Percentiles rank a stretch among this genome's conserved stretches.
These are phyloP conservation scores for Hypsopygia costalis DNA, from an alignment of 2,888 invertebrate species.

Conservation along the genomic window DNA sequence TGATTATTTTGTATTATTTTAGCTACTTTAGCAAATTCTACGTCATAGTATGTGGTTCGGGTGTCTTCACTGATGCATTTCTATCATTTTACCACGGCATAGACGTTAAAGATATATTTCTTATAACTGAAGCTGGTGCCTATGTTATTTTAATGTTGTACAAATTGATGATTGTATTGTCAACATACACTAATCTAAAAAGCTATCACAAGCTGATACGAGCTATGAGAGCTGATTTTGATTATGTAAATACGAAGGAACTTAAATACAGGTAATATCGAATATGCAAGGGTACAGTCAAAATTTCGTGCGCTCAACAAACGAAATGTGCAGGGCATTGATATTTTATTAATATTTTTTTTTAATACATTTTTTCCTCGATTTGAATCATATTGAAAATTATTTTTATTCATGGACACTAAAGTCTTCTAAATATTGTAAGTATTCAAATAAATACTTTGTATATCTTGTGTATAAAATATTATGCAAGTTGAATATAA, in stretches of 20 bases:
- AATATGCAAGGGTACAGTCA: too few relatives aligned
- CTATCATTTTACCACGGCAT: conserved; percentile 30
- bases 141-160: conserved; percentile 43
- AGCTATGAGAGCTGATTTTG: conserved; percentile 41
- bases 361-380: too few relatives aligned
- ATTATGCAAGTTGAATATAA: too few relatives aligned
- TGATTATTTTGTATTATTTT: conserved; percentile 15
- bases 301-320: too few relatives aligned
- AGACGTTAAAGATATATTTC: conserved; percentile 27
- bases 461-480: too few relatives aligned
- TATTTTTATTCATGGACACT: too few relatives aligned
- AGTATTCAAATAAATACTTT: too few relatives aligned
- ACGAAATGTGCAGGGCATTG: too few relatives aligned
- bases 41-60: conserved; percentile 10
- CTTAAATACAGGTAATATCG: conserved; percentile 43
- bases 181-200: conserved; percentile 31
- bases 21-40: conserved; percentile 26
- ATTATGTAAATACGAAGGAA: conserved; percentile 37
- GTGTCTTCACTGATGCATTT: conserved; percentile 13
- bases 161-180: conserved; percentile 33
- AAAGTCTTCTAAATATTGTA: too few relatives aligned
- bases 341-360: too few relatives aligned
- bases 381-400: too few relatives aligned
- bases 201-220: conserved; percentile 36
- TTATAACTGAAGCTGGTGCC: conserved; percentile 40